phyloP scores from a whole-genome alignment of 2,113 vertebrate genomes.

The Carassius auratus region DNA sequence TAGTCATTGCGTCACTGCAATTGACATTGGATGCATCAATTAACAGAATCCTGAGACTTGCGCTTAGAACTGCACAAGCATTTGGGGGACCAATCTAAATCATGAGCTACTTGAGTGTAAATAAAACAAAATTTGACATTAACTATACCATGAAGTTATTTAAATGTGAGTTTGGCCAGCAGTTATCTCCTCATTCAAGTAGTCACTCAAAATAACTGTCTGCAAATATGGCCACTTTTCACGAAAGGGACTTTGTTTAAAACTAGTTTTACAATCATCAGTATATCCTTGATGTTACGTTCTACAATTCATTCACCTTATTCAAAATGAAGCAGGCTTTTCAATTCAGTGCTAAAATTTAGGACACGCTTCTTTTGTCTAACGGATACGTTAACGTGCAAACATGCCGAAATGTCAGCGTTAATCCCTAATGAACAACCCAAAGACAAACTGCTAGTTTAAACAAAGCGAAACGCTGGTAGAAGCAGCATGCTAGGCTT shows the following conservation, averaged over 20 bases:
- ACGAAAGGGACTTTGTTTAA: background rate
- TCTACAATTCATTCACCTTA: slow-evolving; percentile 2
- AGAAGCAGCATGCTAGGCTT: slow-evolving; percentile 54
- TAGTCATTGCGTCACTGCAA: background rate
- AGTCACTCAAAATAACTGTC: background rate
- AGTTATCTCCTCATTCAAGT: background rate
- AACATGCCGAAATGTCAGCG: slow-evolving; percentile 19
- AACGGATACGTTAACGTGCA: slow-evolving; percentile 47
- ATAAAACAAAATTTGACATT: no score
- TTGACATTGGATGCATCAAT: background rate
- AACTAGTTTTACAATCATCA: background rate
- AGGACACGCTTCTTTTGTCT: slow-evolving; percentile 23
- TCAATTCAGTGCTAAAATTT: slow-evolving; percentile 8
- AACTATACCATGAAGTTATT: background rate
- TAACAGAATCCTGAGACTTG: background rate
- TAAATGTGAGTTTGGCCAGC: background rate
- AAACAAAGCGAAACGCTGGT: slow-evolving; percentile 72
- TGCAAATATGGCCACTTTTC: background rate
- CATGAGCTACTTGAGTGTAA: no score
- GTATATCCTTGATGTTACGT: background rate
- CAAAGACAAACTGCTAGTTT: slow-evolving; percentile 50
- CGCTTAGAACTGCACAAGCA: no score
- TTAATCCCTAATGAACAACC: slow-evolving; percentile 41
- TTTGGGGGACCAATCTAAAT: no score
- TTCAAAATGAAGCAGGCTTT: background rate